Conservation (phyloP, 2,888 invertebrate genomes). For the Theristus sp. region DNA sequence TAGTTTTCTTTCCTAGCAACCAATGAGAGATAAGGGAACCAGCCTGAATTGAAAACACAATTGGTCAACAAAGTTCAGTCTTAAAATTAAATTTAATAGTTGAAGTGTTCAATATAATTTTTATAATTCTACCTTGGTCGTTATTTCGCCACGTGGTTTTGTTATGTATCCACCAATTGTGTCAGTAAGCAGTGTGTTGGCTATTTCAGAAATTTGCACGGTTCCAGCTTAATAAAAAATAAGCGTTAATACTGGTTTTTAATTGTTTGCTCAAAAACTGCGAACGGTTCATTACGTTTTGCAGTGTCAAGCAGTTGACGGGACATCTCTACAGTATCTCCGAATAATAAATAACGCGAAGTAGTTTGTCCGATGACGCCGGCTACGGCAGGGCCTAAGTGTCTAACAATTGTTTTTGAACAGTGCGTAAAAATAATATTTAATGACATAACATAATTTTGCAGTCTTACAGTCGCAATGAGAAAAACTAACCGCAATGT, state of each 20-base stretch:
- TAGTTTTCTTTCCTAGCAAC: background rate
- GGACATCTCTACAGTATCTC: background rate
- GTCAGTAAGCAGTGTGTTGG: constrained; percentile 10
- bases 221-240: constrained; percentile 10
- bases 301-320: background rate
- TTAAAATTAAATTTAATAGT: background rate
- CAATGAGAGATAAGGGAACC: background rate
- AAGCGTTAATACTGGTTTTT: too few relatives aligned
- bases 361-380: constrained; percentile 1
- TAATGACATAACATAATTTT: too few relatives aligned
- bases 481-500: too few relatives aligned
- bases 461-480: too few relatives aligned
- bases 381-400: background rate
- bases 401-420: too few relatives aligned
- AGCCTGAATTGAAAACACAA: background rate
- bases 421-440: too few relatives aligned
- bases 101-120: too few relatives aligned
- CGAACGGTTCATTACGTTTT: background rate
- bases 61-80: background rate
- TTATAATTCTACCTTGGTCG: constrained; percentile 15
- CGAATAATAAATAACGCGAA: constrained; percentile 1
- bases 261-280: background rate
- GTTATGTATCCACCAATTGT: constrained; percentile 15
- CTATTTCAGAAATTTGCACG: constrained; percentile 10
- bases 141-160: constrained; percentile 18